Base-by-base conservation (phyloP, 2,888 invertebrate genomes). In the Anoplius nigerrimus region DNA sequence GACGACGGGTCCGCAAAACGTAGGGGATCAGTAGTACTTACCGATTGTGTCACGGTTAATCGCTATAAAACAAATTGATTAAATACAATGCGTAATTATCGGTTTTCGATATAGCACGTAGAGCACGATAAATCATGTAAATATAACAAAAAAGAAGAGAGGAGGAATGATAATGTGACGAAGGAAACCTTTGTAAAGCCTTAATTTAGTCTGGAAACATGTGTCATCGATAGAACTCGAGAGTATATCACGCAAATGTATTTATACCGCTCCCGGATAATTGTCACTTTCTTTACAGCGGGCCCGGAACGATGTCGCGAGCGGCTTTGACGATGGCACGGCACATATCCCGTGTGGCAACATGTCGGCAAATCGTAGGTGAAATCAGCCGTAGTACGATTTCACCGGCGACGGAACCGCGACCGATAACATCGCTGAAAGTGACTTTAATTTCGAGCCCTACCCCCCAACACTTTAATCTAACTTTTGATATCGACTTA, bases 111-210 rank as follows among this genome's bases (percentile, higher is more conserved):
- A 52, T 48, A 54, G 51, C 58, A 65, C 52, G 57, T 62, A 64
- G 56, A 43, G 65, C 71, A 68, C 65, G 67, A 70, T 62, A 59
- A 71, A 69, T 59, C 59, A 68, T 72, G 78, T 72, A 76, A 72
- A 72, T 72, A 72, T 62, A 62, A 20, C 43, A 69, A 46, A 42
- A 18, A 13, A 51, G 16, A 3, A 54, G 51, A 43, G 2, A 48
- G 16, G 24, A 45, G 8, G n/a, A 53, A 53, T 3, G n/a, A 20
- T 21, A 27, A 54, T 22, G 24, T 56, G 51, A 52, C 52, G 63
- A 72, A n/a, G 46, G 71, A 70, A 69, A 34, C 55, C 70, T 82
- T 82, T 84, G 71, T 82, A 79, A 84, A 82, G 74, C 69, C 76
- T 82, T 79, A 77, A 62, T 72, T 80, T 72, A 72, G 69, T 75